These are phyloP conservation scores for Ornithoptera priamus DNA, from an alignment of 2,888 invertebrate species.

Conservation along the genomic window DNA sequence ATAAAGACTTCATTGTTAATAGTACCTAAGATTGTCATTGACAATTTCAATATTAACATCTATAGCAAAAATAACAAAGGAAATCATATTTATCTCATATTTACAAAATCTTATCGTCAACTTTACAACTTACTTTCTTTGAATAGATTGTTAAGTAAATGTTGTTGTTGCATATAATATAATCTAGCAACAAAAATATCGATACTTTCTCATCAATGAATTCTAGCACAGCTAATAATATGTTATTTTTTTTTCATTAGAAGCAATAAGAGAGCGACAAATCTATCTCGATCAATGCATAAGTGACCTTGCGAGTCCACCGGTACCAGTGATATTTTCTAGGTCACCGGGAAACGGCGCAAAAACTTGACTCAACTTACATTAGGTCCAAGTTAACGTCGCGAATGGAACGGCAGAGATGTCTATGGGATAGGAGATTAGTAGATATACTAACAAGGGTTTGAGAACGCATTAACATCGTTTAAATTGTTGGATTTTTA, in stretches of 20 bases:
- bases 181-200: constrained; percentile 1
- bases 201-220: constrained; percentile 30
- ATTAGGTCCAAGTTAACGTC: constrained; percentile 50
- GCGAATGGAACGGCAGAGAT: constrained; percentile 54
- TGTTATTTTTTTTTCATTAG: constrained; percentile 42
- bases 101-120: too few relatives aligned
- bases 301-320: constrained; percentile 63
- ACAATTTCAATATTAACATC: too few relatives aligned
- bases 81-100: too few relatives aligned
- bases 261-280: constrained; percentile 34
- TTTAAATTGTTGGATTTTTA: too few relatives aligned
- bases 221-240: constrained; percentile 41
- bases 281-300: constrained; percentile 43
- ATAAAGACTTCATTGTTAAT: too few relatives aligned
- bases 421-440: constrained; percentile 54
- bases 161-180: not conserved
- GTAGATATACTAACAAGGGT: constrained; percentile 61
- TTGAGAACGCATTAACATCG: too few relatives aligned
- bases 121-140: too few relatives aligned
- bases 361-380: constrained; percentile 68
- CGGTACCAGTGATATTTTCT: constrained; percentile 50
- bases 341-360: constrained; percentile 66
- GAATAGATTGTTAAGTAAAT: too few relatives aligned
- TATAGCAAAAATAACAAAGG: too few relatives aligned
- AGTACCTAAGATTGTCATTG: too few relatives aligned